Conservation (phyloP, 2,797 vertebrate species). For the Bucorvus abyssinicus region DNA sequence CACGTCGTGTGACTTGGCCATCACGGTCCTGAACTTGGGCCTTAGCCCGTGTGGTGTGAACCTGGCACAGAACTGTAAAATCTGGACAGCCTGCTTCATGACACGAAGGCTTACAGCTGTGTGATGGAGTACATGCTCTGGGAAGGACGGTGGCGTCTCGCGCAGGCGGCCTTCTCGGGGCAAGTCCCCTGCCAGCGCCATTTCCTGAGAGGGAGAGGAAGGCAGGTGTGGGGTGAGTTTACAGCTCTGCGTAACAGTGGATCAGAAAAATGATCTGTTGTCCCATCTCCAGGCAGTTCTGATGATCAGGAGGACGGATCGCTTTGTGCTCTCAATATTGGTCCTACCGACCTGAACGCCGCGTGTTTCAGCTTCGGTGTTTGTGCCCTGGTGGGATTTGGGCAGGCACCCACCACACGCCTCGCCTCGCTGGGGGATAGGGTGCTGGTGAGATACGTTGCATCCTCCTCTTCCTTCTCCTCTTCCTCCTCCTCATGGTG, state of each 20-base stretch:
- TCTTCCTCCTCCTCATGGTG: background rate
- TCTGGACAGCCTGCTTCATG: background rate
- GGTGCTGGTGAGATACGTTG: background rate
- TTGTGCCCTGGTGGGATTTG: background rate
- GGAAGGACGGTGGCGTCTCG: background rate
- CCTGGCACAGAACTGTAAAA: background rate
- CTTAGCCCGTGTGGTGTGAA: background rate
- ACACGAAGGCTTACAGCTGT: background rate
- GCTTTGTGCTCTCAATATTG: background rate
- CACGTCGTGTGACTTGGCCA: background rate
- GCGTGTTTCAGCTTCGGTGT: background rate
- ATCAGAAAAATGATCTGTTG: background rate
- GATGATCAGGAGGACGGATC: background rate
- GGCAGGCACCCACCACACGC: background rate
- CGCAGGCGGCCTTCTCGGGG: background rate
- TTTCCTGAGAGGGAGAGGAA: background rate
- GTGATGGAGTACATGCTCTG: background rate
- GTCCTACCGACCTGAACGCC: background rate
- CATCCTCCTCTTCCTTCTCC: background rate
- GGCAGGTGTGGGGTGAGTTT: background rate
- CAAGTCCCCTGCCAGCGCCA: background rate
- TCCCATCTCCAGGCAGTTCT: background rate
- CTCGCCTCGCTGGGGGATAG: fast-evolving
- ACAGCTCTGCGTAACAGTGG: background rate
- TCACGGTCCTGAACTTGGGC: background rate